phyloP scores from a whole-genome alignment of 1,140 invertebrate species.

The Frieseomelitta varia region DNA sequence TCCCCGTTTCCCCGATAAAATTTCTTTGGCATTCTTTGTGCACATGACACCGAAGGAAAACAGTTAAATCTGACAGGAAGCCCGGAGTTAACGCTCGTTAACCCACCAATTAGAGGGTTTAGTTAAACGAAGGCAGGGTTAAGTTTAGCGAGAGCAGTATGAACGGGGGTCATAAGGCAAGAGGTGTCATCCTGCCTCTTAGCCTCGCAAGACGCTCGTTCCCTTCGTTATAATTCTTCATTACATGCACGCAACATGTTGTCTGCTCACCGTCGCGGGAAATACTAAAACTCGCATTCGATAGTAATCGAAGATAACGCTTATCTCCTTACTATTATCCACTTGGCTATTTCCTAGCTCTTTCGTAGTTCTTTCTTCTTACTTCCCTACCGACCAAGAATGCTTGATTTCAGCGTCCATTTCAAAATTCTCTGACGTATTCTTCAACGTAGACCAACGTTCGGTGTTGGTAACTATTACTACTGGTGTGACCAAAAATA shows the following conservation, averaged over 20 bases:
- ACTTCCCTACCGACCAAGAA: background rate
- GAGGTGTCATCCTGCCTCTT: constrained; percentile 75
- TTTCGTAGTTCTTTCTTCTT: too few species aligned
- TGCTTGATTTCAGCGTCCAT: background rate
- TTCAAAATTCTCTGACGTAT: background rate
- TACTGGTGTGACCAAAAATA: too few species aligned
- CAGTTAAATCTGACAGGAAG: constrained; percentile 77
- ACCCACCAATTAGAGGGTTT: constrained; percentile 77
- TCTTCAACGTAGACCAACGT: background rate
- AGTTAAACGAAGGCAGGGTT: constrained; percentile 70
- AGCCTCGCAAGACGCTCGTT: constrained; percentile 8
- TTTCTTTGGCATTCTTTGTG: constrained; percentile 38
- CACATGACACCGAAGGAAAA: constrained; percentile 63
- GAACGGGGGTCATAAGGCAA: constrained; percentile 75
- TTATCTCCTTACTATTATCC: background rate
- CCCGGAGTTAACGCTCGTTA: constrained; percentile 76
- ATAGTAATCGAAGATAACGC: background rate
- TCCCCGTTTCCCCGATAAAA: background rate
- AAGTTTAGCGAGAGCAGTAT: constrained; percentile 66
- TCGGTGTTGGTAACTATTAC: too few species aligned
- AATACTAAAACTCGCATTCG: too few species aligned
- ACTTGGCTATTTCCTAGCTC: too few species aligned
- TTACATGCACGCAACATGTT: background rate
- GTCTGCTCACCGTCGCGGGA: background rate
- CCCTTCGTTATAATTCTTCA: background rate